Evolutionary conservation across 2,888 invertebrate genomes (phyloP).

Genomic region (Acleris laterana): DNA sequence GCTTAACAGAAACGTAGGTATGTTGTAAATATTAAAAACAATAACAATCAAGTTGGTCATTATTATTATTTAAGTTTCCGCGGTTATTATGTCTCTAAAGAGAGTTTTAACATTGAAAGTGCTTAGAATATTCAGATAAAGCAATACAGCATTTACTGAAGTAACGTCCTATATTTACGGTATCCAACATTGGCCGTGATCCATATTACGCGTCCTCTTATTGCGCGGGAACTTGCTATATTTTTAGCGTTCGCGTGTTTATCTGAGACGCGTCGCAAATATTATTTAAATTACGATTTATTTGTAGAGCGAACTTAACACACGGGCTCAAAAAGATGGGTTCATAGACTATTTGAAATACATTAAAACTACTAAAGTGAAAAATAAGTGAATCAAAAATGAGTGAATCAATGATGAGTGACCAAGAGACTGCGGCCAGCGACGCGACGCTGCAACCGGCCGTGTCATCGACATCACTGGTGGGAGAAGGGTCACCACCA

Average conservation of each 20-base stretch:
- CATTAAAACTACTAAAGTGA: constrained; percentile 48
- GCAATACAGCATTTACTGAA: constrained; percentile 11
- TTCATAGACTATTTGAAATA: constrained; percentile 40
- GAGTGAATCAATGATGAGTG: constrained; percentile 82
- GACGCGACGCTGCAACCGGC: constrained; percentile 53
- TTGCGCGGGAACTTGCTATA: constrained; percentile 81
- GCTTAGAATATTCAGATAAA: background rate
- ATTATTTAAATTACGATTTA: constrained; percentile 34
- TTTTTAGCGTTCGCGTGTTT: constrained; percentile 75
- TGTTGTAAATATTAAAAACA: constrained; percentile 36
- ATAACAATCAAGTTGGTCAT: constrained; percentile 39
- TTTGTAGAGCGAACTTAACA: constrained; percentile 32
- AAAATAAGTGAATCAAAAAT: constrained; percentile 62
- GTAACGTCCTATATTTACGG: constrained; percentile 56
- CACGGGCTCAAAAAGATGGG: constrained; percentile 41
- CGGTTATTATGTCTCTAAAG: constrained; percentile 3
- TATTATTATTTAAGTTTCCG: constrained; percentile 23
- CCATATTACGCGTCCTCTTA: constrained; percentile 77
- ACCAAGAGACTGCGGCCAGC: constrained; percentile 58
- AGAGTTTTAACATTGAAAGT: background rate
- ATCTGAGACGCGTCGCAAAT: constrained; percentile 61
- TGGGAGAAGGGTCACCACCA: constrained; percentile 59
- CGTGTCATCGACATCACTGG: constrained; percentile 66
- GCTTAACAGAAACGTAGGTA: constrained; percentile 42
- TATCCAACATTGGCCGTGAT: constrained; percentile 77